These are phyloP conservation scores for Phymanthus crucifer DNA, from an alignment of 92 coral and sea anemone species.

Conservation along the genomic window DNA sequence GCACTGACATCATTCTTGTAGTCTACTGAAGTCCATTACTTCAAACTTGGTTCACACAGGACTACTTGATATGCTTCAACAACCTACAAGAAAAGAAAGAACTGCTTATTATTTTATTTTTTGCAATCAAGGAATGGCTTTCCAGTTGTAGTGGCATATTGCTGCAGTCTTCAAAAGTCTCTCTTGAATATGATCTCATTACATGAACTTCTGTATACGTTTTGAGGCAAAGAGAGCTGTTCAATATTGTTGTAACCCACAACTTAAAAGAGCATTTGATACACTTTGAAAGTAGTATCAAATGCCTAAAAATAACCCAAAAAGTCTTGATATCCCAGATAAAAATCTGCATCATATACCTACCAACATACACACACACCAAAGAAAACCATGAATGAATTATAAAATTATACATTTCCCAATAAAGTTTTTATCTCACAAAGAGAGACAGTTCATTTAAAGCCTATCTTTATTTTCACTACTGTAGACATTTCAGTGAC, in stretches of 20 bases:
- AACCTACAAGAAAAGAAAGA: constrained; percentile 43
- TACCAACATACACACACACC: background rate
- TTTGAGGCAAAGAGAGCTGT: background rate
- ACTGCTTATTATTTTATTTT: constrained; percentile 93
- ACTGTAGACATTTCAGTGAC: background rate
- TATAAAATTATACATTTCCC: background rate
- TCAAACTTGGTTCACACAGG: background rate
- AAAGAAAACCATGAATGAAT: background rate
- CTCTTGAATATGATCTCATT: no score
- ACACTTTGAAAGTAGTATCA: background rate
- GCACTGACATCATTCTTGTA: constrained; percentile 79
- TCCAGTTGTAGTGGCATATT: constrained; percentile 81
- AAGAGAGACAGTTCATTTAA: background rate
- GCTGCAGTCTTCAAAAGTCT: constrained; percentile 25
- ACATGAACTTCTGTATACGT: background rate
- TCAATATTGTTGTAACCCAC: background rate
- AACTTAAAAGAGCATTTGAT: background rate
- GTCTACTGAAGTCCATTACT: background rate
- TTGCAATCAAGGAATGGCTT: constrained; percentile 93
- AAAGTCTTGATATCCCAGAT: background rate
- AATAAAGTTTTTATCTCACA: no score
- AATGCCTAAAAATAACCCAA: background rate
- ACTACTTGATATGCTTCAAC: no score
- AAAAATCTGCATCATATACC: background rate
- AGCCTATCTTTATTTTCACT: background rate